A percentile compares a stretch with the other conserved stretches of the same genome.
phyloP scores from a whole-genome alignment of 2,113 vertebrate genomes.

The Chionomys nivalis region DNA sequence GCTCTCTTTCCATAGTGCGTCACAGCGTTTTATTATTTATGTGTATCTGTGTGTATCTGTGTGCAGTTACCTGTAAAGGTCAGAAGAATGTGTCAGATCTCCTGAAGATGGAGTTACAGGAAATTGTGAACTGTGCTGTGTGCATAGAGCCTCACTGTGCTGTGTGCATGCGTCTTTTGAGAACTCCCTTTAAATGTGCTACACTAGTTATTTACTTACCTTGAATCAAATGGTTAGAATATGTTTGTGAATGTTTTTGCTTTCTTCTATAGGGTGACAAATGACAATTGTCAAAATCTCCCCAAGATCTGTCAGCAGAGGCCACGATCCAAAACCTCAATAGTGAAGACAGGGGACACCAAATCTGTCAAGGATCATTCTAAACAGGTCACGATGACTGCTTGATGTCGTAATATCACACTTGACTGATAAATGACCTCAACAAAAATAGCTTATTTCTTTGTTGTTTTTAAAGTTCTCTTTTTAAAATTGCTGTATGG shows the following conservation, averaged over 20 bases:
- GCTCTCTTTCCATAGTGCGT: not conserved
- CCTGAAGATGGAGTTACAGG: not conserved
- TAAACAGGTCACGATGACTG: conserved; percentile 79
- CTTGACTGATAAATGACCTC: not conserved
- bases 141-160: too few relatives aligned
- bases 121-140: not conserved
- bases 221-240: not conserved
- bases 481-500: not conserved
- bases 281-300: conserved; percentile 86
- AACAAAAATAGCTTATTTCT: not conserved
- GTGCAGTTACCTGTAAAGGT: not conserved
- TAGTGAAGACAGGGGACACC: conserved; percentile 77
- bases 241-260: conserved; percentile 60
- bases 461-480: not conserved
- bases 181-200: not conserved
- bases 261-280: conserved; percentile 82
- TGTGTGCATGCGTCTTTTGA: not conserved
- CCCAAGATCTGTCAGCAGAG: conserved; percentile 87
- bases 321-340: conserved; percentile 77
- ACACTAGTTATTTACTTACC: not conserved
- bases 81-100: not conserved
- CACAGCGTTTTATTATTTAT: not conserved
- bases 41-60: not conserved
- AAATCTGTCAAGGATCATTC: conserved; percentile 78
- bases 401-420: not conserved